Percentiles rank a stretch among this genome's conserved stretches.
phyloP scores from a whole-genome alignment of 2,113 vertebrate species.

The Motacilla tschutschensis region DNA sequence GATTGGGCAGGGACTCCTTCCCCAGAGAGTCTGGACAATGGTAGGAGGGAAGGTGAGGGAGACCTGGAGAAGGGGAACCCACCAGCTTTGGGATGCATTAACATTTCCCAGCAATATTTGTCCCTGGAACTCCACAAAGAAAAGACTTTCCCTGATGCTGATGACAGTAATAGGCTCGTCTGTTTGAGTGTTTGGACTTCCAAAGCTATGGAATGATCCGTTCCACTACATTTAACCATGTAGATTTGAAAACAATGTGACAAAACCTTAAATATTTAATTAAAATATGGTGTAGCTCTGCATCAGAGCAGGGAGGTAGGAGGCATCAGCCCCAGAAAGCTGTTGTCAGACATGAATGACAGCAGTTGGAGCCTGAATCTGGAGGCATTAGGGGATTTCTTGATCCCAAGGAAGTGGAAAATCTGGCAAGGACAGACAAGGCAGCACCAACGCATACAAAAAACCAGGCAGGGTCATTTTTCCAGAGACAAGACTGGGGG shows the following conservation, averaged over 20 bases:
- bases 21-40: background rate
- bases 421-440: background rate
- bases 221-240: slow-evolving; percentile 43
- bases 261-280: slow-evolving; percentile 67
- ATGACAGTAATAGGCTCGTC: slow-evolving; percentile 22
- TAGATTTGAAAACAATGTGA: slow-evolving; percentile 68
- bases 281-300: background rate
- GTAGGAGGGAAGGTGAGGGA: background rate
- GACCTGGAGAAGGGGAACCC: background rate
- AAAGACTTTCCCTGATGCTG: background rate
- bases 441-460: background rate
- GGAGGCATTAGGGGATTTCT: background rate
- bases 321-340: slow-evolving; percentile 5
- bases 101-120: background rate
- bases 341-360: slow-evolving; percentile 32
- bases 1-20: background rate
- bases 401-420: background rate
- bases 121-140: background rate
- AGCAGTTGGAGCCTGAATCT: background rate
- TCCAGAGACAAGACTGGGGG: background rate
- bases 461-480: background rate
- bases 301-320: background rate
- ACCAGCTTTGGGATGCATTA: background rate
- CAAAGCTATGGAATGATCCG: slow-evolving; percentile 32
- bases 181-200: slow-evolving; percentile 3